Evolutionary conservation across 2,113 vertebrate genomes (phyloP).

Genomic region (Campylomormyrus tamandua): DNA sequence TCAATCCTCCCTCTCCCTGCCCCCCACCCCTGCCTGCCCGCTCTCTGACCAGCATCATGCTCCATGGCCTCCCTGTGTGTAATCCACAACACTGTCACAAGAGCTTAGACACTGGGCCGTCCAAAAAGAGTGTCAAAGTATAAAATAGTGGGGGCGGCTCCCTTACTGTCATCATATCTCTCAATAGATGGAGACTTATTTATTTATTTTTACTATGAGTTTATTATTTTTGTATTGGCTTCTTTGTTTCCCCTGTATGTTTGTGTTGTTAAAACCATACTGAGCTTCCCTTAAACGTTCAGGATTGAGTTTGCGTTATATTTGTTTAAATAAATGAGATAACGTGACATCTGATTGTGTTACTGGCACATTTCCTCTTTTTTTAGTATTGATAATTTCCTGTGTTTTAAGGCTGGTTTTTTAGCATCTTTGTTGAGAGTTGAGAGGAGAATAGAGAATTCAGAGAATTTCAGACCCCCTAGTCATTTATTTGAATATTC

Average conservation of each 20-base stretch:
- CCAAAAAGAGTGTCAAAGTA: background rate
- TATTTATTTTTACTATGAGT: background rate
- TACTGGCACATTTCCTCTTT: background rate
- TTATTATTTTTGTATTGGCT: background rate
- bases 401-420: background rate
- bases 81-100: constrained; percentile 46
- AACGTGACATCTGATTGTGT: background rate
- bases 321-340: background rate
- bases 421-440: background rate
- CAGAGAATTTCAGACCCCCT: background rate
- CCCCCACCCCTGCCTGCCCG: constrained; percentile 14
- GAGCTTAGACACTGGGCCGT: background rate
- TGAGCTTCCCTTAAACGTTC: background rate
- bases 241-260: background rate
- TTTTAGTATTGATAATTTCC: background rate
- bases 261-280: background rate
- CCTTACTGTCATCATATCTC: background rate
- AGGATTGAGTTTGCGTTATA: background rate
- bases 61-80: constrained; percentile 52
- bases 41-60: constrained; percentile 72
- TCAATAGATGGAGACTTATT: background rate
- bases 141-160: background rate
- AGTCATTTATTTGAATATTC: background rate
- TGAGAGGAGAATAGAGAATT: background rate
- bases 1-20: constrained; percentile 57